phyloP scores from a whole-genome alignment of 2,797 vertebrate species.

The Clangula hyemalis region DNA sequence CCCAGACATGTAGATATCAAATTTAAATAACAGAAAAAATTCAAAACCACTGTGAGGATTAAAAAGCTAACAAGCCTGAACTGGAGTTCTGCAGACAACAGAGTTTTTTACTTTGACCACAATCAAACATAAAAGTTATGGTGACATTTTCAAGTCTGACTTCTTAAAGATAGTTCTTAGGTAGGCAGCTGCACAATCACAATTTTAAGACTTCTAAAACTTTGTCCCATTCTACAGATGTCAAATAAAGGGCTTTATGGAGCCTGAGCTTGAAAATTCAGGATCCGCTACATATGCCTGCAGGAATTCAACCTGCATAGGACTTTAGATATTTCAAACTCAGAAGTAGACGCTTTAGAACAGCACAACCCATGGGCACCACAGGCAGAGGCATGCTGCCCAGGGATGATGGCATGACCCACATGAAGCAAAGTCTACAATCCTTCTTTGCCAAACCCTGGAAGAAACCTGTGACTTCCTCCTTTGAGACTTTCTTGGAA shows the following conservation, averaged over 20 bases:
- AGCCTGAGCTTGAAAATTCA: background rate
- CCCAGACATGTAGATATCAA: background rate
- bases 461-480: background rate
- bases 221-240: background rate
- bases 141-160: background rate
- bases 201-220: background rate
- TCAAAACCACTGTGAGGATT: background rate
- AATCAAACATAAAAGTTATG: background rate
- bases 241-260: background rate
- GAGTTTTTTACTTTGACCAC: background rate
- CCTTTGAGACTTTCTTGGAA: background rate
- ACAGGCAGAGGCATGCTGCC: background rate
- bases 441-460: fast-evolving
- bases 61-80: background rate
- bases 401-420: background rate
- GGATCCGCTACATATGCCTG: fast-evolving
- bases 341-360: background rate
- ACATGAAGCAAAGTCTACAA: background rate
- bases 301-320: background rate
- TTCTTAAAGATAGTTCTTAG: background rate
- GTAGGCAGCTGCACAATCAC: background rate
- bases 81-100: background rate
- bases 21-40: background rate
- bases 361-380: background rate
- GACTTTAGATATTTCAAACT: background rate